These are phyloP conservation scores for Clarias gariepinus DNA, from an alignment of 2,113 vertebrate species.

Conservation along the genomic window DNA sequence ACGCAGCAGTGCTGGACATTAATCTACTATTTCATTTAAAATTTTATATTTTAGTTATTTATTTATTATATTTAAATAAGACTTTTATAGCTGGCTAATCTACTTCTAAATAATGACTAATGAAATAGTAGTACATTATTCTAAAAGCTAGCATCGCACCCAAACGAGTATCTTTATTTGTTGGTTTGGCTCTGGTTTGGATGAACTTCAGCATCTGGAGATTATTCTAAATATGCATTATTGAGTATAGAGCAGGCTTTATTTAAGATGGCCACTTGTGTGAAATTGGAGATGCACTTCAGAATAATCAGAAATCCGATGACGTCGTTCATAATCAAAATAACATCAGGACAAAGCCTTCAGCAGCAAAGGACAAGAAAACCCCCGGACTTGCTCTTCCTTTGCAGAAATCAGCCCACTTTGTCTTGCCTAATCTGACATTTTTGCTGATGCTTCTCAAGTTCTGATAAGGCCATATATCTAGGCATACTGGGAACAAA, in stretches of 20 bases:
- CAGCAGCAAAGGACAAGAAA: neutral
- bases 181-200: neutral
- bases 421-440: conserved; percentile 3
- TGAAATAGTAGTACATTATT: neutral
- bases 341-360: neutral
- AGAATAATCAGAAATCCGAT: neutral
- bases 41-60: neutral
- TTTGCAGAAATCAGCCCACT: neutral
- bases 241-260: neutral
- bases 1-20: too few relatives aligned
- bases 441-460: neutral
- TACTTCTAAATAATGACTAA: neutral
- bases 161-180: neutral
- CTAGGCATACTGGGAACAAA: too few relatives aligned
- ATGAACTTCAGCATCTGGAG: neutral
- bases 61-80: neutral
- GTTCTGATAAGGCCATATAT: neutral
- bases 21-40: neutral
- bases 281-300: neutral
- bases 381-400: neutral
- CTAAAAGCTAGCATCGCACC: neutral
- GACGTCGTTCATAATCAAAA: neutral
- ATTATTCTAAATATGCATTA: neutral
- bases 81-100: neutral
- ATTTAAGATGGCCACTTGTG: neutral